Evolutionary conservation across 1,140 invertebrate genomes (phyloP).

Genomic region (Tenebrio molitor): DNA sequence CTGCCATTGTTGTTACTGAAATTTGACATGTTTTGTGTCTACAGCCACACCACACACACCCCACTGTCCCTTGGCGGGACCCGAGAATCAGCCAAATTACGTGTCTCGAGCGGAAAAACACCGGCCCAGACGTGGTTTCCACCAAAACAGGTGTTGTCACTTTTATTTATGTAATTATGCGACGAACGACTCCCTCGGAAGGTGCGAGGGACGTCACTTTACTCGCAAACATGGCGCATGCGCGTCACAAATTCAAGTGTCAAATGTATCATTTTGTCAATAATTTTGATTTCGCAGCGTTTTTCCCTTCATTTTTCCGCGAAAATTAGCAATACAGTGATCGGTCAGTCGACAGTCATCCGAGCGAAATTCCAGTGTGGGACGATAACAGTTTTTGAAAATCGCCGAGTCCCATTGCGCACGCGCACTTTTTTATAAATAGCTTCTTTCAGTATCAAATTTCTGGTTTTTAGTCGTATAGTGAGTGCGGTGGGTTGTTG

Average conservation of each 20-base stretch:
- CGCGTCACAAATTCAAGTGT: constrained; percentile 4
- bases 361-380: background rate
- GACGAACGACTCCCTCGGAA: too few relatives aligned
- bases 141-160: too few relatives aligned
- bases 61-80: background rate
- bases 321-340: constrained; percentile 9
- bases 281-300: background rate
- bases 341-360: background rate
- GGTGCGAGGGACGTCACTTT: constrained; percentile 15
- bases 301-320: background rate
- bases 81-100: too few relatives aligned
- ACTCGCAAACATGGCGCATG: constrained; percentile 18
- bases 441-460: constrained; percentile 53
- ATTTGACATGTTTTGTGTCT: constrained; percentile 42
- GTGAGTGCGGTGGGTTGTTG: constrained; percentile 45
- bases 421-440: constrained; percentile 50
- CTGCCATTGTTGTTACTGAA: constrained; percentile 61
- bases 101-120: too few relatives aligned
- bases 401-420: background rate
- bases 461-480: constrained; percentile 51
- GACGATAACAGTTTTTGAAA: constrained; percentile 2
- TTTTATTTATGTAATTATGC: too few relatives aligned
- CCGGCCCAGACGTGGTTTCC: too few relatives aligned
- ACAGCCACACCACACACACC: background rate
- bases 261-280: constrained; percentile 7